Percentiles rank a stretch among this genome's conserved stretches.
Conservation (phyloP, 1,140 invertebrate genomes). For the Brachystomella parvula region DNA sequence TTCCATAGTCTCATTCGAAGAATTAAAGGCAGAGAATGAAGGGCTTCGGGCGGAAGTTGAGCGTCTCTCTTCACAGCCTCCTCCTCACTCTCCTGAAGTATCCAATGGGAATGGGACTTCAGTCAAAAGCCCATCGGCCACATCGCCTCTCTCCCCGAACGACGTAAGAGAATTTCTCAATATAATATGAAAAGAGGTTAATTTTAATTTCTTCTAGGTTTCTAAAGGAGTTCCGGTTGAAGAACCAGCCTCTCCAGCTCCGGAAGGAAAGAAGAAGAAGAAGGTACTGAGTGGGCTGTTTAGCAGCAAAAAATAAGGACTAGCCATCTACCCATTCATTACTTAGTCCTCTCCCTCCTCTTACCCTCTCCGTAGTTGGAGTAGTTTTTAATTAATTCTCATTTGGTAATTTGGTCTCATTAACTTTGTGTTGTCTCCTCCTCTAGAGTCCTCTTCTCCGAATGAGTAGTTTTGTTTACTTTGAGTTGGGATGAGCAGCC, state of each 20-base stretch:
- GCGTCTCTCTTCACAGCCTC: background rate
- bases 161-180: too few relatives aligned
- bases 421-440: background rate
- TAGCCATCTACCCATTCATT: background rate
- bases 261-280: slow-evolving; percentile 1
- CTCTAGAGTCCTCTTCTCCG: background rate
- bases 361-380: too few relatives aligned
- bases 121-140: background rate
- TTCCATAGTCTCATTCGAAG: background rate
- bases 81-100: background rate
- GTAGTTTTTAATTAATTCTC: too few relatives aligned
- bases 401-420: too few relatives aligned
- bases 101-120: slow-evolving; percentile 2
- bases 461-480: background rate
- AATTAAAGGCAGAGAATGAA: background rate
- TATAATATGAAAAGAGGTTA: too few relatives aligned
- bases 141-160: too few relatives aligned
- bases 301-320: background rate
- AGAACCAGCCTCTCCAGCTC: background rate
- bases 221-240: background rate
- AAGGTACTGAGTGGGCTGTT: slow-evolving; percentile 9
- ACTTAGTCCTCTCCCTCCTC: too few relatives aligned
- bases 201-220: too few relatives aligned
- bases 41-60: slow-evolving; percentile 1
- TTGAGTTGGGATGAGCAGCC: slow-evolving; percentile 10